A percentile compares a stretch with the other conserved stretches of the same genome.
These are phyloP conservation scores for Stenichneumon culpator DNA, from an alignment of 2,888 invertebrate species.

Conservation along the genomic window DNA sequence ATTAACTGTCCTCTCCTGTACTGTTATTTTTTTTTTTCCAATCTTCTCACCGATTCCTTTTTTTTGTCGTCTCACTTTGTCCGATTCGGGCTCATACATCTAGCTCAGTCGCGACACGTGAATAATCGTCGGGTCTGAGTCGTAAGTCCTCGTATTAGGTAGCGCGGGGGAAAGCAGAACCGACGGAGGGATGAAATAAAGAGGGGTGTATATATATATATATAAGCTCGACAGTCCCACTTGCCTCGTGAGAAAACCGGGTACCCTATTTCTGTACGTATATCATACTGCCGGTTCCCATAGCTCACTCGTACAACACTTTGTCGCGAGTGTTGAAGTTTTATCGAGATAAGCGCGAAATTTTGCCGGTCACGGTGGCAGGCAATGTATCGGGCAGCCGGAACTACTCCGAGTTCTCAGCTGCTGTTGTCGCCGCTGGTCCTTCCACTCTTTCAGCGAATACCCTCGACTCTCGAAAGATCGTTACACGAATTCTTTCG, in stretches of 20 bases:
- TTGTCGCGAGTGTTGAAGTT: conserved; percentile 16
- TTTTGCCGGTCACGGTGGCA: neutral
- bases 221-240: neutral
- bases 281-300: neutral
- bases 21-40: neutral
- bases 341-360: conserved; percentile 11
- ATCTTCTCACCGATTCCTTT: neutral
- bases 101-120: neutral
- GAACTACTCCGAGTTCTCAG: neutral
- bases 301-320: neutral
- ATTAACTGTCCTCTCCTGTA: too few relatives aligned
- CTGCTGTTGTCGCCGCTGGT: neutral
- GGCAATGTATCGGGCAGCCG: neutral
- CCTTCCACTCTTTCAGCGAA: too few relatives aligned
- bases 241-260: neutral
- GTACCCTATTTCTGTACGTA: neutral
- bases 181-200: neutral
- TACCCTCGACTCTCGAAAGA: too few relatives aligned
- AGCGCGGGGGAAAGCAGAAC: neutral
- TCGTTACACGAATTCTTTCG: neutral
- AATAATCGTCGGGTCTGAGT: neutral
- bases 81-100: neutral
- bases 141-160: neutral
- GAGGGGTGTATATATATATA: neutral
- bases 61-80: neutral